phyloP scores from a whole-genome alignment of 2,888 invertebrate genomes.

The Chorisops tibialis region DNA sequence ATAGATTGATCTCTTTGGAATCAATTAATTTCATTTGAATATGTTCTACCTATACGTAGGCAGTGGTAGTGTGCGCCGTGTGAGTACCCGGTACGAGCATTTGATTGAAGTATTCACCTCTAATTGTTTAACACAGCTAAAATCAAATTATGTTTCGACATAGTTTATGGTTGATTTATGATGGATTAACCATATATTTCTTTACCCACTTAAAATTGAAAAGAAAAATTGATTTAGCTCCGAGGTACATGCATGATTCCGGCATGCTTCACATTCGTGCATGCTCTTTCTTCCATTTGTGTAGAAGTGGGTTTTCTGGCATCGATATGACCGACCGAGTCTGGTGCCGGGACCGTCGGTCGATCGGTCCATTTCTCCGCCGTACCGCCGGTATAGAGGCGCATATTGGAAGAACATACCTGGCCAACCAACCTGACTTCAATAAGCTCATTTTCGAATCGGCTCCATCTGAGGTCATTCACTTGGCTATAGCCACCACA shows the following conservation, averaged over 20 bases:
- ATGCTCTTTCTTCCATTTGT: conserved; percentile 6
- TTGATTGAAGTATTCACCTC: conserved; percentile 22
- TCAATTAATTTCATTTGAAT: conserved; percentile 27
- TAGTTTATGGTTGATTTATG: conserved; percentile 26
- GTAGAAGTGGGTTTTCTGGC: conserved; percentile 1
- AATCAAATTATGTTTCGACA: conserved; percentile 17
- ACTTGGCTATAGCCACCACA: conserved; percentile 5
- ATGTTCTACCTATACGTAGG: conserved; percentile 10
- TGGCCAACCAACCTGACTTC: conserved; percentile 2
- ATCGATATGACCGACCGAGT: background rate
- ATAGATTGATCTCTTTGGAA: conserved; percentile 28
- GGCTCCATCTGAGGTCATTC: conserved; percentile 23
- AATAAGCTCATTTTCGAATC: conserved; percentile 14
- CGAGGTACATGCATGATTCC: background rate
- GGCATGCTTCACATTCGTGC: background rate
- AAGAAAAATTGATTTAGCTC: conserved; percentile 25
- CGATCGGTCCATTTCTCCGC: background rate
- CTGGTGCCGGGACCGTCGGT: background rate
- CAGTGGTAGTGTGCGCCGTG: too few relatives aligned
- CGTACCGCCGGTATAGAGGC: too few relatives aligned
- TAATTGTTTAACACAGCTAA: conserved; percentile 25
- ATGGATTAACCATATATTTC: conserved; percentile 26
- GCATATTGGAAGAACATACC: background rate
- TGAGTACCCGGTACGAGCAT: conserved; percentile 9
- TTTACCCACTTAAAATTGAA: conserved; percentile 17